A percentile compares a stretch with the other conserved stretches of the same genome.
Conservation (phyloP, 37 sponge, comb jelly and placozoan species). For the Eunapius fragilis region DNA sequence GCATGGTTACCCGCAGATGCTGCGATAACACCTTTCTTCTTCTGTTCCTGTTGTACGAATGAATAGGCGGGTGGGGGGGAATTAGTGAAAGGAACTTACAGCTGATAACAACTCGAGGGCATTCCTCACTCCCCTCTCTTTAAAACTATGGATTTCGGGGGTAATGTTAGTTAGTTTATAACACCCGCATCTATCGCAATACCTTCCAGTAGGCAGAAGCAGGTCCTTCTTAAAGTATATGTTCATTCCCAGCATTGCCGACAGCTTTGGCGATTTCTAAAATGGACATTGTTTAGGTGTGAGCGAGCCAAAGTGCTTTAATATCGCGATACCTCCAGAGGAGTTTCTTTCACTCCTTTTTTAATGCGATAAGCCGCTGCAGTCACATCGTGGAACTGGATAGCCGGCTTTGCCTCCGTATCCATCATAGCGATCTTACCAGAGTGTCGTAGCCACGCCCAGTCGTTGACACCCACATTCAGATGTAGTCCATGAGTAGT, state of each 20-base stretch:
- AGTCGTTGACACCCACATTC: too few species aligned
- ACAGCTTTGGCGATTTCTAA: conserved; percentile 62
- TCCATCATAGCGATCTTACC: not conserved
- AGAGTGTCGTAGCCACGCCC: not conserved
- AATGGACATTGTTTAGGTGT: not conserved
- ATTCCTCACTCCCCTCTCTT: conserved; percentile 90
- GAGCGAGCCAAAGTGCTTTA: not conserved
- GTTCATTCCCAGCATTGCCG: conserved; percentile 64
- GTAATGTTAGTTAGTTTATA: not conserved
- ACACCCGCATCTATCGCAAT: not conserved
- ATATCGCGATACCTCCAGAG: conserved; percentile 51
- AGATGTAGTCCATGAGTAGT: too few species aligned
- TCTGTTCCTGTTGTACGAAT: conserved; percentile 36
- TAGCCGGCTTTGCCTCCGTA: not conserved
- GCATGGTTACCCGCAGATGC: conserved; percentile 97
- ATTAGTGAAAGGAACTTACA: conserved; percentile 17
- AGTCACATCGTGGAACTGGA: conserved; percentile 68
- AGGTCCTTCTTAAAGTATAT: conserved; percentile 86
- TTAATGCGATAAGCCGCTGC: conserved; percentile 73
- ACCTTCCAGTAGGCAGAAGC: conserved; percentile 83
- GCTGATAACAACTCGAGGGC: conserved; percentile 58
- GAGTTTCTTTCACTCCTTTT: conserved; percentile 69
- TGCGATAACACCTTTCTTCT: conserved; percentile 82
- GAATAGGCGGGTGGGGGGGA: not conserved
- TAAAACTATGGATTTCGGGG: conserved; percentile 59